Evolutionary conservation across 2,113 vertebrate species (phyloP), one percentile per base, ranked within the genome.

Genomic region (Myotis brandtii): DNA sequence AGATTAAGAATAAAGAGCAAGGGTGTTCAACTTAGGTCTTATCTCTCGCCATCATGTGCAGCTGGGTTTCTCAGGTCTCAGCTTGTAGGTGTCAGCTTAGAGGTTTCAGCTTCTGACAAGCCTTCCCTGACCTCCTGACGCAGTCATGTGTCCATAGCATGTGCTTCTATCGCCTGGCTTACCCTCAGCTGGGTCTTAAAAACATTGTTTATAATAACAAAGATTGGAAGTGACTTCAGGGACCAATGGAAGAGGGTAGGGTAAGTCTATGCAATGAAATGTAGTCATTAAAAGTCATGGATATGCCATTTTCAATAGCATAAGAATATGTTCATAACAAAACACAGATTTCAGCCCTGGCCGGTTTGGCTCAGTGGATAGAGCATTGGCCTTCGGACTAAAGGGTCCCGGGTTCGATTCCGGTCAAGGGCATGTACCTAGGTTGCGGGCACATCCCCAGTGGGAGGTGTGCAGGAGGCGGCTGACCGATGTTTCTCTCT

Each of bases 1-100:
- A 83, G 30, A 48, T 73, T 86, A 89, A 86, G 40, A 59, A 87
- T 75, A 73, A 94, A 84, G 21, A 80, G 30, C 43, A 93, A 59
- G 25, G 17, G 43, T 34, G 11, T 16, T 91, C 32, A 27, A 9
- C 8, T 79, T 34, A n/a, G 20, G 25, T 89, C 20, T 27, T 43
- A 32, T 48, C 54, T 77, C 73, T 52, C 18, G 3, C 92, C 21
- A 86, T 69, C 34, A 25, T n/a, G 93, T 46, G n/a, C 13, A 66
- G 66, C 70, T 30, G 9, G 4, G 14, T 20, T 92, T 81, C 32
- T 75, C 64, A 46, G 37, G n/a, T 48, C 67, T 89, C 52, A 73
- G 20, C 12, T 62, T 72, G 46, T 27, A 64, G 6, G 27, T 27
- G 27, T 91, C 52, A 56, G 25, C n/a, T 73, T 46, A 69, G 48